Evolutionary conservation across 2,113 vertebrate genomes (phyloP), one percentile per base, ranked within the genome.

Genomic region (Mixornis gularis): DNA sequence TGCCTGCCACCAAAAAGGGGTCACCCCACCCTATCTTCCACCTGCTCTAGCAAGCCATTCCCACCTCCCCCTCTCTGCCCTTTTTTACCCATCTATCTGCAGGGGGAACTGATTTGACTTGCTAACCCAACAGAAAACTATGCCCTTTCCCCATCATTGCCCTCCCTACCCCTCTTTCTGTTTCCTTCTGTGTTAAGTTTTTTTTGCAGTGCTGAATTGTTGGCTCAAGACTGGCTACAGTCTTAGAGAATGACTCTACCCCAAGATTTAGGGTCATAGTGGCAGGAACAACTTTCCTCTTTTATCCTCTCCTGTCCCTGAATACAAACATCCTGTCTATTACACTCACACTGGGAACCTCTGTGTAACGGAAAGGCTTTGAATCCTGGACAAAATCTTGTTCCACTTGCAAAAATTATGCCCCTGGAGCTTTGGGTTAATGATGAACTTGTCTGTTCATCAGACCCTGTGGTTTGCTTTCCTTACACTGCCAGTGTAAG

Each of bases 1-100:
- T 3, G 13, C 46, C 41, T 62, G 10, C 12, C 68, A 62, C 9
- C 0, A 2, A 49, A 49, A 79, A 29, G 3, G 8, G 32, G 29
- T 49, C 26, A 81, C 3, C 2, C 7, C 10, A 18, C 29, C 3
- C 25, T 40, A 49, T 17, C 12, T 49, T 34, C 29, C 10, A 24
- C 21, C 13, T 26, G 36, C 21, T 63, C 21, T 8, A 68, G 22
- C 13, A 53, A 71, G 56, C 7, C 34, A n/a, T 51, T 73, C 26
- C 41, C 29, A 21, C 2, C 14, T 15, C 3, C 9, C 25, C 2
- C 2, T 24, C 21, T 30, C 6, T 1, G 1, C 12, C 11, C 38
- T 52, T 71, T 58, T 46, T 10, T 65, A 76, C 19, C 5, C 32
- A 77, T 15, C 13, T 56, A 22, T 22, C 53, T n/a, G 21, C 41